phyloP scores from a whole-genome alignment of 1,140 invertebrate species.

The Ylistrum balloti region DNA sequence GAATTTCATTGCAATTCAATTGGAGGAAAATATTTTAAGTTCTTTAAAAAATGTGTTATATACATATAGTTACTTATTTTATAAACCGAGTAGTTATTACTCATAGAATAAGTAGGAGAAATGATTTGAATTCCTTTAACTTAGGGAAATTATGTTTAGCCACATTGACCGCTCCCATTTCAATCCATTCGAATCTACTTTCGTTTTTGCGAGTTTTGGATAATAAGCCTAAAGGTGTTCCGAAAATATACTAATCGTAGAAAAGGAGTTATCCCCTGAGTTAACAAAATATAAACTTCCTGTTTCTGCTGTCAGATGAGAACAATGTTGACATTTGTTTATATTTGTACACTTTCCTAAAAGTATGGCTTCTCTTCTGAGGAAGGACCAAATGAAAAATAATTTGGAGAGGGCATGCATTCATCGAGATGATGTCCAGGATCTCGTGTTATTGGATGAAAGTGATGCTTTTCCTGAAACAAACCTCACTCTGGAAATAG shows the following conservation, averaged over 20 bases:
- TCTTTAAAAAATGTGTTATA: neutral
- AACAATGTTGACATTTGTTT: neutral
- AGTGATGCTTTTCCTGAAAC: slow-evolving; percentile 51
- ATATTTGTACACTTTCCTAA: neutral
- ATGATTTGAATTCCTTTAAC: neutral
- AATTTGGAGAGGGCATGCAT: slow-evolving; percentile 38
- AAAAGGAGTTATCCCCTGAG: slow-evolving; percentile 1
- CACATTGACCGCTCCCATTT: slow-evolving; percentile 7
- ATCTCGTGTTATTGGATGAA: slow-evolving; percentile 61
- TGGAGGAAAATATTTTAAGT: slow-evolving; percentile 42
- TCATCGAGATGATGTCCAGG: slow-evolving; percentile 50
- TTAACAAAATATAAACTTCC: neutral
- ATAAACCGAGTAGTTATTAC: neutral
- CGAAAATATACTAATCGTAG: neutral
- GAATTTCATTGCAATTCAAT: neutral
- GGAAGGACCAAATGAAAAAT: neutral
- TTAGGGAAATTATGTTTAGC: neutral
- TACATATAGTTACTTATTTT: neutral
- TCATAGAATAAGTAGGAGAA: neutral
- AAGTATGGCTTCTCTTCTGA: neutral
- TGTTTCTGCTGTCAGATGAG: neutral
- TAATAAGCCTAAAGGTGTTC: neutral
- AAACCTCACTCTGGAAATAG: slow-evolving; percentile 57
- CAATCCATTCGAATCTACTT: neutral
- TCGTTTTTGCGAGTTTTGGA: neutral